Base-by-base conservation (phyloP, 2,888 invertebrate genomes). In the Latrodectus elegans region DNA sequence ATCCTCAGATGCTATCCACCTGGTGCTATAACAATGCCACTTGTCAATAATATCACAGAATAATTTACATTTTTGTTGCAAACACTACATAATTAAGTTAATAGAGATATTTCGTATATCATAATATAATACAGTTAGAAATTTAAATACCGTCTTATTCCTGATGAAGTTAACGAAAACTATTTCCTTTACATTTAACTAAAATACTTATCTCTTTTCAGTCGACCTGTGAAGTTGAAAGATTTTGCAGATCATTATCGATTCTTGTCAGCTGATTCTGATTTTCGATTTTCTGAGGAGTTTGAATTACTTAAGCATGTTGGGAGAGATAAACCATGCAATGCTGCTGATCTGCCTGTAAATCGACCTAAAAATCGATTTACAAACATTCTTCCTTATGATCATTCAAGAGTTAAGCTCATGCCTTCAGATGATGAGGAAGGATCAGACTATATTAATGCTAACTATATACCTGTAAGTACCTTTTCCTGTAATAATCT, bases 331-430 rank as follows among this genome's bases (percentile, higher is more conserved):
- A 97, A 97, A 92, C 94, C 96, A 0, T 96, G 96, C 92, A 95
- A 96, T 49, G 97, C 97, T 84, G 98, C 99, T 14, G 98, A 99
- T 93, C 93, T 99, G 91, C 97, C 98, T 26, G 96, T 96, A 91
- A 99, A 99, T 93, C 94, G 99, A 72, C 97, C 97, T 55, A 99
- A 99, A 94, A 99, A 99, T 94, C 95, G 98, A 76, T 99, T 99
- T 93, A 99, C 99, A 86, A 99, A 99, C 93, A 99, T 99, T 92
- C 94, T 99, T 90, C 99, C 99, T 0, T 99, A 98, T 93, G 98
- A 98, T 93, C 98, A 98, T 93, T 97, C 97, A 84, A 95, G 98
- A 89, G 97, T 97, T 92, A 98, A 98, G 92, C 94, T 98, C 90
- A 96, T 97, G 92, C 97, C 97, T 14, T 97, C 97, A 14, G 97